Percentiles rank a stretch among this genome's conserved stretches.
phyloP scores from a whole-genome alignment of 2,888 invertebrate genomes.

The Meghimatium bilineatum region DNA sequence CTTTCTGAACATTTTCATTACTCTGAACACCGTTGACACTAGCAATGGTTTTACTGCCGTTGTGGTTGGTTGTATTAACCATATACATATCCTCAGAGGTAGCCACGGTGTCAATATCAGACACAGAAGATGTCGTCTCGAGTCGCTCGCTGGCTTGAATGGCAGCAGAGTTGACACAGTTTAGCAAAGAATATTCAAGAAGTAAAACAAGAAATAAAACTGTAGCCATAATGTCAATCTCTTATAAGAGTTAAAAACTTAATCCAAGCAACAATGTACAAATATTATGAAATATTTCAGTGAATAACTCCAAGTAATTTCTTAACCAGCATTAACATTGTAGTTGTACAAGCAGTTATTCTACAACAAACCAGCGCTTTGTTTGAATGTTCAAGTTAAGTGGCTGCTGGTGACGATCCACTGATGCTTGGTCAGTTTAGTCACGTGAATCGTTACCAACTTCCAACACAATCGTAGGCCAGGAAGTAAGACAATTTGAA shows the following conservation, averaged over 20 bases:
- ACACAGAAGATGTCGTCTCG: background rate
- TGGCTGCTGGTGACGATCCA: too few species aligned
- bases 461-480: too few species aligned
- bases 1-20: background rate
- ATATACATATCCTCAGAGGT: background rate
- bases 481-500: too few species aligned
- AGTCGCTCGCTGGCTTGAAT: background rate
- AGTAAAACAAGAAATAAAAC: background rate
- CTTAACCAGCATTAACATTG: too few species aligned
- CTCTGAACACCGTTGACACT: background rate
- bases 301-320: too few species aligned
- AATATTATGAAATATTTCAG: too few species aligned
- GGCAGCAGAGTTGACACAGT: background rate
- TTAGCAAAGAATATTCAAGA: background rate
- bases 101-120: background rate
- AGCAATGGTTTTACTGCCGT: background rate
- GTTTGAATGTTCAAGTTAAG: too few species aligned
- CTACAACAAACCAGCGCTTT: too few species aligned
- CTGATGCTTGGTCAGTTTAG: too few species aligned
- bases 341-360: too few species aligned
- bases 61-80: background rate
- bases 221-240: background rate
- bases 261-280: too few species aligned
- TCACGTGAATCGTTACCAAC: too few species aligned
- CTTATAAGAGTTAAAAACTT: background rate